Conservation (phyloP, 2,797 vertebrate genomes). For the Diplodus puntazzo region DNA sequence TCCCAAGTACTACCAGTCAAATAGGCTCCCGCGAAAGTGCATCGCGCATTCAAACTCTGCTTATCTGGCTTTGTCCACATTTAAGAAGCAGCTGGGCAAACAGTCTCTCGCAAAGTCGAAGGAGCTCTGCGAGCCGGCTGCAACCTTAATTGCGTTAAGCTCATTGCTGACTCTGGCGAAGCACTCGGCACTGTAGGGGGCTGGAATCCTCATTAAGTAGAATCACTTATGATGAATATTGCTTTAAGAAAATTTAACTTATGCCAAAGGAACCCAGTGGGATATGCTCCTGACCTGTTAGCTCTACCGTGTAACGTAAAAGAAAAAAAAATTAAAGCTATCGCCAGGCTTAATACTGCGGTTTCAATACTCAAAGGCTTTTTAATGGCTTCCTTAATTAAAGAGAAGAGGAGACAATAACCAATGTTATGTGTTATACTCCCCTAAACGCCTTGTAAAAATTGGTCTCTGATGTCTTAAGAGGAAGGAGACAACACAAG, state of each 20-base stretch:
- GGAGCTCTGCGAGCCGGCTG: conserved; percentile 36
- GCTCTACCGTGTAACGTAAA: conserved; percentile 8
- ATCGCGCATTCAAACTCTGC: conserved; percentile 32
- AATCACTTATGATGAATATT: conserved; percentile 73
- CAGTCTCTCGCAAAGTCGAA: conserved; percentile 45
- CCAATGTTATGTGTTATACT: neutral
- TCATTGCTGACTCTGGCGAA: conserved; percentile 66
- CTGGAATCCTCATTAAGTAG: conserved; percentile 67
- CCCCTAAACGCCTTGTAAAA: neutral
- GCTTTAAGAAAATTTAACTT: conserved; percentile 64
- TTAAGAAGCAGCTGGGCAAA: conserved; percentile 59
- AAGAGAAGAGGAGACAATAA: conserved; percentile 15
- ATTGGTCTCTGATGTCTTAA: conserved; percentile 17
- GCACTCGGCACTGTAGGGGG: conserved; percentile 58
- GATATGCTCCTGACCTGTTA: conserved; percentile 36
- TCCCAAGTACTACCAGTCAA: conserved; percentile 38
- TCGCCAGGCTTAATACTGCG: neutral
- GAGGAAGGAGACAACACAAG: neutral
- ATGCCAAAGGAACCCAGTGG: conserved; percentile 45
- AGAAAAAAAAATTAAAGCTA: conserved; percentile 2
- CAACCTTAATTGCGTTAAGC: conserved; percentile 71
- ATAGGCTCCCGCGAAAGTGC: conserved; percentile 18
- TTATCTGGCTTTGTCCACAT: conserved; percentile 58
- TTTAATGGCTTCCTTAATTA: conserved; percentile 27
- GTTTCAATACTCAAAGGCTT: conserved; percentile 22